Evolutionary conservation across 2,888 invertebrate species (phyloP), one percentile per base, ranked within the genome.

Genomic region (Muschampia plurimacula): DNA sequence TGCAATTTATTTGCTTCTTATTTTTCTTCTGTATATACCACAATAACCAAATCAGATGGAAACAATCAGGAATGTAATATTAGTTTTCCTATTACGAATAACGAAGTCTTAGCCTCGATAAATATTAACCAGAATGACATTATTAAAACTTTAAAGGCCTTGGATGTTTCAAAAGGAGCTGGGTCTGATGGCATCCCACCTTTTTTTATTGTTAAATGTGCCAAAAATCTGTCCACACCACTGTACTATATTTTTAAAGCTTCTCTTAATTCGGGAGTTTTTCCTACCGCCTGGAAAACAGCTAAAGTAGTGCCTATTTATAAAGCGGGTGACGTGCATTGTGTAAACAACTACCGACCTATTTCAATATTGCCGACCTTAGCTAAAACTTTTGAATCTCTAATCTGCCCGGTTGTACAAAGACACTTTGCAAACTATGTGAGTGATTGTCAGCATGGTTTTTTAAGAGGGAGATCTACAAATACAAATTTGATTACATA

Each of bases 381-480:
- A 22, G 70, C 73, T 0, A 78, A 79, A 67, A 55, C 76, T 2
- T 76, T 55, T 72, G 69, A 69, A 63, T 76, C 69, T 0, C 13
- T 69, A 22, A 15, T 77, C 22, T 74, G 76, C 15, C 64, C 73
- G 4, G 64, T 74, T 9, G 55, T 77, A 9, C 74, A 67, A 67
- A 73, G 73, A 3, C 55, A 70, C 22, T 69, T 78, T 8, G 64
- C 36, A 15, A 69, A 60, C 15, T 77, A 13, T 66, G 28, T 59
- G 10, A 28, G 2, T 39, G 63, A 52, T 52, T 13, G 65, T 2
- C 78, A 78, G 41, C 77, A 78, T 55, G 78, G 78, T 0, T 80
- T 80, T 60, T 22, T 76, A 6, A 62, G 49, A 44, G 52, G 36
- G 1, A 69, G 74, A 32, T 79, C 78, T 0, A 77, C 75, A 0